phyloP scores from a whole-genome alignment of 30 jellyfish, hydroid and myxozoan species.

The Aurelia sp. region DNA sequence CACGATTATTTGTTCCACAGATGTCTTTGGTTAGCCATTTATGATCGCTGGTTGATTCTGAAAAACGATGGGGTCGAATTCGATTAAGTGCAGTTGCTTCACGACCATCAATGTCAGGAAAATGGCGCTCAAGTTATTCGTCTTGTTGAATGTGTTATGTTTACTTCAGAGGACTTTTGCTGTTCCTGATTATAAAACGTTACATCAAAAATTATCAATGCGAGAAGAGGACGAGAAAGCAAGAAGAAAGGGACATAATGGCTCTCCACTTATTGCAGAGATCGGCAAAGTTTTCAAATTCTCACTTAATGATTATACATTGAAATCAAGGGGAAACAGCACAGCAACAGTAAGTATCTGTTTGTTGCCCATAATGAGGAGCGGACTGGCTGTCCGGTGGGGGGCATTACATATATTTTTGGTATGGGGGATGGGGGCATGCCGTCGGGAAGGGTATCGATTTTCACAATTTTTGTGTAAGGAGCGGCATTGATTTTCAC shows the following conservation, averaged over 20 bases:
- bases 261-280: constrained; percentile 35
- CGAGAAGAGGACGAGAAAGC: constrained; percentile 10
- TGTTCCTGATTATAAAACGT: constrained; percentile 44
- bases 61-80: constrained; percentile 23
- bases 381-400: too few species aligned
- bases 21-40: constrained; percentile 53
- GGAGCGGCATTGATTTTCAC: too few species aligned
- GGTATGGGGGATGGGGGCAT: too few species aligned
- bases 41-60: not conserved
- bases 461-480: too few species aligned
- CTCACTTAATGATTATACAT: constrained; percentile 28
- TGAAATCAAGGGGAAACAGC: constrained; percentile 6
- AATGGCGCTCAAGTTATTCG: constrained; percentile 5
- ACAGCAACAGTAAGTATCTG: constrained; percentile 24
- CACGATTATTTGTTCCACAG: constrained; percentile 20
- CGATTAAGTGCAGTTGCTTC: constrained; percentile 28
- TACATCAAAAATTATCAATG: constrained; percentile 50
- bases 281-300: constrained; percentile 50
- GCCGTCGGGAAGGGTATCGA: too few species aligned
- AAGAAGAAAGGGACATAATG: constrained; percentile 8
- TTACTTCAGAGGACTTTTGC: constrained; percentile 24
- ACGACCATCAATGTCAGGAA: not conserved
- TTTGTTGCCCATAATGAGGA: too few species aligned
- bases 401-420: too few species aligned
- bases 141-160: constrained; percentile 1